These are phyloP conservation scores for Lophochroa leadbeateri DNA, from an alignment of 2,113 vertebrate species.

Conservation along the genomic window DNA sequence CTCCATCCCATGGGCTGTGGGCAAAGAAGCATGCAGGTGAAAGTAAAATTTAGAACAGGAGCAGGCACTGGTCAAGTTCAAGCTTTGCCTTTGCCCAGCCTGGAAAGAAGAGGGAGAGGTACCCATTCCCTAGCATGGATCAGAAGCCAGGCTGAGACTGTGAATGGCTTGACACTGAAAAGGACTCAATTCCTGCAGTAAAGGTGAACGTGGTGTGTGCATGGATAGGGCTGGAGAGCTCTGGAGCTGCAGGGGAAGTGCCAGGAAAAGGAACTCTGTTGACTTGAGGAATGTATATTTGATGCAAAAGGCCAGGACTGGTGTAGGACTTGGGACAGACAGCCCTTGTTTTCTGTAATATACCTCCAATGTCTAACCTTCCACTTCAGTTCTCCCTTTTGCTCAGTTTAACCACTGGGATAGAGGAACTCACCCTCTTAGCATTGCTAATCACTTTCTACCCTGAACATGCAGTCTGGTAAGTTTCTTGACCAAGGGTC, in stretches of 20 bases:
- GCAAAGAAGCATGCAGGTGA: not conserved
- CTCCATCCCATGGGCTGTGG: not conserved
- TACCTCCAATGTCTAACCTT: not conserved
- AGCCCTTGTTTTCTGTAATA: not conserved
- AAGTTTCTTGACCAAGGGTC: not conserved
- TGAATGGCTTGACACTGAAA: not conserved
- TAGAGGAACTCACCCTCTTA: not conserved
- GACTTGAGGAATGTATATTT: not conserved
- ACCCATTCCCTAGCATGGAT: not conserved
- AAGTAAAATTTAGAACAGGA: not conserved
- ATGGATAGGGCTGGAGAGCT: not conserved
- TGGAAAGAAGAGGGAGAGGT: not conserved
- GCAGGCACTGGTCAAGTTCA: not conserved
- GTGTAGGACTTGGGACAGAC: not conserved
- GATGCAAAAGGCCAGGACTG: not conserved
- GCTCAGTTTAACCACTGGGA: not conserved
- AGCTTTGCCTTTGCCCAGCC: not conserved
- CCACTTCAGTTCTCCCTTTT: not conserved
- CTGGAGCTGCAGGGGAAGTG: not conserved
- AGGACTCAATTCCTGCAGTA: not conserved
- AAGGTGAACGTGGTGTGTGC: accelerated
- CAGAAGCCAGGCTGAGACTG: not conserved
- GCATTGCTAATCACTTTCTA: not conserved
- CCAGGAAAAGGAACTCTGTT: not conserved
- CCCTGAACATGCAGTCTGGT: not conserved